Evolutionary conservation across 2,797 vertebrate species (phyloP).

Genomic region (Acridotheres tristis): DNA sequence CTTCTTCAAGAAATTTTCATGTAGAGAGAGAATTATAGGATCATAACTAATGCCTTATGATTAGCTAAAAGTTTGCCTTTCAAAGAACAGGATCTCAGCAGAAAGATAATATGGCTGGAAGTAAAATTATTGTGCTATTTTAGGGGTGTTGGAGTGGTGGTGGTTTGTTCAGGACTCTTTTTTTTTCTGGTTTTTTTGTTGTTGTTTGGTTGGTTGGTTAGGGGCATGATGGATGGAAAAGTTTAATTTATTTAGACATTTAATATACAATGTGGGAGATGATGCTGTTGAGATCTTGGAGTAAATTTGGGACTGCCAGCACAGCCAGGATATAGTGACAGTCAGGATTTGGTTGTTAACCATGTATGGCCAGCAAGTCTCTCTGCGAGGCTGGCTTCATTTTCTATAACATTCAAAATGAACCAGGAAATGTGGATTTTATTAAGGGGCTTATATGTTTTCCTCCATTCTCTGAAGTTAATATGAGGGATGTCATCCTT

Average conservation of each 20-base stretch:
- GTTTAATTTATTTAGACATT: background rate
- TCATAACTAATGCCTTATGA: background rate
- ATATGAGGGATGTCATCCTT: background rate
- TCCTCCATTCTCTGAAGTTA: background rate
- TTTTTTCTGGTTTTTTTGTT: fast-evolving
- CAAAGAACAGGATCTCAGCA: background rate
- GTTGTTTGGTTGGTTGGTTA: background rate
- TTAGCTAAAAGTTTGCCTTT: background rate
- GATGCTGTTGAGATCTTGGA: background rate
- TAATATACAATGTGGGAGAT: background rate
- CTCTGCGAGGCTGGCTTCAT: background rate
- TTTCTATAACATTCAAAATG: background rate
- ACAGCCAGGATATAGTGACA: background rate
- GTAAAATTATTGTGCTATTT: background rate
- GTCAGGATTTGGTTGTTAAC: background rate
- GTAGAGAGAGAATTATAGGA: background rate
- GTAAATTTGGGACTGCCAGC: background rate
- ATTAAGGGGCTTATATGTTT: background rate
- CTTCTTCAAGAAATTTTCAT: background rate
- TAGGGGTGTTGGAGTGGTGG: fast-evolving
- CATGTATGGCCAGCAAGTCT: background rate
- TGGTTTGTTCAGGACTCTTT: background rate
- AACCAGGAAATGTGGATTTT: background rate
- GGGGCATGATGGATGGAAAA: background rate
- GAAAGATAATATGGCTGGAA: background rate